Conservation (phyloP, 2,797 vertebrate genomes). For the Kryptolebias ocellatus region DNA sequence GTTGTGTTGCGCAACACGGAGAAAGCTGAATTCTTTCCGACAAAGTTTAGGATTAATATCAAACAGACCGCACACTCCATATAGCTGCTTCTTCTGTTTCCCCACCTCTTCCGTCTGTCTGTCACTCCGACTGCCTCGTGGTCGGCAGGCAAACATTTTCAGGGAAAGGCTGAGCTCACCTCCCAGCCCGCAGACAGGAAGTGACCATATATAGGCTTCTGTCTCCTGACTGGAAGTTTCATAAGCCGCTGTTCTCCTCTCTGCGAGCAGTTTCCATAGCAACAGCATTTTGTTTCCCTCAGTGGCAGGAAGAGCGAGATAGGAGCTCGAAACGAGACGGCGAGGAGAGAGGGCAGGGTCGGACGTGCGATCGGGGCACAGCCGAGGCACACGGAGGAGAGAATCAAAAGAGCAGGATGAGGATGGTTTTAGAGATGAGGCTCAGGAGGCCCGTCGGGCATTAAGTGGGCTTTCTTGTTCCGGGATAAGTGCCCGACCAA, state of each 20-base stretch:
- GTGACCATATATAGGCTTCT: constrained; percentile 80
- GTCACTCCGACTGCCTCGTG: constrained; percentile 55
- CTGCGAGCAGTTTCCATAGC: constrained; percentile 83
- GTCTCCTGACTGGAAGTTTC: constrained; percentile 74
- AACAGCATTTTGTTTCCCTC: constrained; percentile 82
- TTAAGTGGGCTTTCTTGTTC: constrained; percentile 59
- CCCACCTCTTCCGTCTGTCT: constrained; percentile 26
- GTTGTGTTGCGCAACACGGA: constrained; percentile 21
- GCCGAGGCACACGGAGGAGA: constrained; percentile 36
- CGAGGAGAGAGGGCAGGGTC: constrained; percentile 33
- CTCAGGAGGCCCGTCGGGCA: constrained; percentile 37
- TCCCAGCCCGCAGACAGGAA: constrained; percentile 77
- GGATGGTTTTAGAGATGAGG: constrained; percentile 36
- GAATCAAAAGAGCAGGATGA: constrained; percentile 37
- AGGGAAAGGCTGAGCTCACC: constrained; percentile 57
- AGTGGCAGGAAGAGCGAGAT: constrained; percentile 69
- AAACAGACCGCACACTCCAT: constrained; percentile 19
- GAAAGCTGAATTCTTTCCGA: constrained; percentile 39
- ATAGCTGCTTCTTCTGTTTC: constrained; percentile 12
- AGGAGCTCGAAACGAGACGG: constrained; percentile 57
- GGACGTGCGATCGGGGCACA: constrained; percentile 53
- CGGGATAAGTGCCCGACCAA: constrained; percentile 38
- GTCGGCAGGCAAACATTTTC: constrained; percentile 54
- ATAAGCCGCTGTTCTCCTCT: constrained; percentile 69
- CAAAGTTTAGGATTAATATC: constrained; percentile 45